Conservation (phyloP, 2,888 invertebrate species). For the Calliphora vomitoria region DNA sequence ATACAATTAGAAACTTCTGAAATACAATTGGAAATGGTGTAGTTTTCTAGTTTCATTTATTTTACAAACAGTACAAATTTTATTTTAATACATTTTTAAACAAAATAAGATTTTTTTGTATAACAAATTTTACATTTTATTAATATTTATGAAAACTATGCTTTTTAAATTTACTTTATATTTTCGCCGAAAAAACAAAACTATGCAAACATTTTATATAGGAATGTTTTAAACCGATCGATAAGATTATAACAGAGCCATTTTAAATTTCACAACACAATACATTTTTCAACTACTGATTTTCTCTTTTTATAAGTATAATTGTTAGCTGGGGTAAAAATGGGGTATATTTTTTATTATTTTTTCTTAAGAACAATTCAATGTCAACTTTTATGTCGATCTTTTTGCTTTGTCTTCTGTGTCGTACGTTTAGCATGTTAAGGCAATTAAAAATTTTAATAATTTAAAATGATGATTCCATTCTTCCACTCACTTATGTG, state of each 20-base stretch:
- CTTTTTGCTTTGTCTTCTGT: neutral
- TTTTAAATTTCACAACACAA: too few relatives aligned
- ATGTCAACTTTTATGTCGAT: neutral
- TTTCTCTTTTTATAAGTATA: too few relatives aligned
- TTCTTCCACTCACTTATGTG: neutral
- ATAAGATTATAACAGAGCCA: too few relatives aligned
- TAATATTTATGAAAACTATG: conserved; percentile 60
- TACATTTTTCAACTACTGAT: too few relatives aligned
- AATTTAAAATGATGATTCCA: conserved; percentile 11
- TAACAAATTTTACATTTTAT: conserved; percentile 30
- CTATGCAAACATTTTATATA: conserved; percentile 58
- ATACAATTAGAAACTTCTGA: too few relatives aligned
- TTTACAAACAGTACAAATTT: too few relatives aligned
- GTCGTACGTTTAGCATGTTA: neutral
- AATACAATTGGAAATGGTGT: too few relatives aligned
- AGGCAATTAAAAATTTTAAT: conserved; percentile 3
- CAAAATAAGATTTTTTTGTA: conserved; percentile 50
- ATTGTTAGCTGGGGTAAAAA: too few relatives aligned
- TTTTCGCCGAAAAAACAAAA: conserved; percentile 12
- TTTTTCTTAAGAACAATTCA: conserved; percentile 9
- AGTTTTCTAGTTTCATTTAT: too few relatives aligned
- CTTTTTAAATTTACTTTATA: conserved; percentile 18
- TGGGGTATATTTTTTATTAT: neutral
- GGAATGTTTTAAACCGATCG: too few relatives aligned
- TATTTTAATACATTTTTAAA: conserved; percentile 1